Evolutionary conservation across 2,888 invertebrate genomes (phyloP).

Genomic region (Drosophila melanosoma): DNA sequence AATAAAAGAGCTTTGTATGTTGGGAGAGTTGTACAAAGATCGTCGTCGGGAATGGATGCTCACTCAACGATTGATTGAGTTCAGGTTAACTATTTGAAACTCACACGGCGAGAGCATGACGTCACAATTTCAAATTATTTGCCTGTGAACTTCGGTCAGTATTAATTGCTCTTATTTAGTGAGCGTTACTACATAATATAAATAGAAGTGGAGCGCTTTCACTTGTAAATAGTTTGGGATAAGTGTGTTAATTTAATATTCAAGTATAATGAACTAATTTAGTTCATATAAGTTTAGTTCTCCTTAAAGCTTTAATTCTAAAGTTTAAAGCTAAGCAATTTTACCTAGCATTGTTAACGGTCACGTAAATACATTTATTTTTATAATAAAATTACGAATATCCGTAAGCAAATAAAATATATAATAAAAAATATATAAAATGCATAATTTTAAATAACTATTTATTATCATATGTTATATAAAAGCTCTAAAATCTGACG

Average conservation of each 20-base stretch:
- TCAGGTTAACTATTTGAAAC: constrained; percentile 7
- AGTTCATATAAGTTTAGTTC: not conserved
- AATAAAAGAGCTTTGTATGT: constrained; percentile 45
- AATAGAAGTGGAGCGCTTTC: not conserved
- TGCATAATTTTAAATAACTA: not conserved
- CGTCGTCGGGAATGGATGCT: constrained; percentile 26
- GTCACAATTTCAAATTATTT: constrained; percentile 31
- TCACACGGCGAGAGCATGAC: constrained; percentile 18
- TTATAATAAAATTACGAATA: constrained; percentile 6
- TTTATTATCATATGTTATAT: constrained; percentile 1
- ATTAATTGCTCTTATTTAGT: not conserved
- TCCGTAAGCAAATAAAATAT: not conserved
- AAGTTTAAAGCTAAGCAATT: not conserved
- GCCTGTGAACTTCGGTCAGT: not conserved
- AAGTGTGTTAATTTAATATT: not conserved
- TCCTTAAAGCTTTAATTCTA: not conserved
- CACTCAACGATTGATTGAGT: constrained; percentile 18
- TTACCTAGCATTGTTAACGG: constrained; percentile 2
- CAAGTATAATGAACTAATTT: not conserved
- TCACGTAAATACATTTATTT: constrained; percentile 7
- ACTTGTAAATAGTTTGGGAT: not conserved
- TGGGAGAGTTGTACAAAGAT: constrained; percentile 30
- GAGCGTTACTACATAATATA: not conserved
- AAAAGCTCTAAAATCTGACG: constrained; percentile 14
- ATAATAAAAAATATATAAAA: not conserved